phyloP scores from a whole-genome alignment of 2,888 invertebrate genomes.

The Apamea epomidion region DNA sequence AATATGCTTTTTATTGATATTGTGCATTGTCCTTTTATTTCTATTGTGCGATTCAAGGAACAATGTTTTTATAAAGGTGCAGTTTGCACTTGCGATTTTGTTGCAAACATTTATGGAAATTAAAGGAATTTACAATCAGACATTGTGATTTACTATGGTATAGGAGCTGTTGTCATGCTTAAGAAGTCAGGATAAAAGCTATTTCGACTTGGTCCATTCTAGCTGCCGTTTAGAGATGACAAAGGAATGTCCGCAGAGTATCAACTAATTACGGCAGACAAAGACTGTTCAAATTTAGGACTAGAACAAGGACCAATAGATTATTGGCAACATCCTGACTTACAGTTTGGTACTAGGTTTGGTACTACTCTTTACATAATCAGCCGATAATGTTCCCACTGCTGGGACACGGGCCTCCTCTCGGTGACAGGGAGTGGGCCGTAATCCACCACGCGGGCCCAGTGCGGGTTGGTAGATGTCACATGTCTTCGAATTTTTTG shows the following conservation, averaged over 20 bases:
- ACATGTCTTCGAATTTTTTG: no score
- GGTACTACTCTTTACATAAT: no score
- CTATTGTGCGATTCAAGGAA: background rate
- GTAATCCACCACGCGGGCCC: no score
- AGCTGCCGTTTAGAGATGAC: background rate
- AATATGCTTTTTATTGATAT: constrained; percentile 5
- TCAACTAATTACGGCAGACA: background rate
- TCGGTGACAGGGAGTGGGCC: no score
- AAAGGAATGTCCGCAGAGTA: background rate
- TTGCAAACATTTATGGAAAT: background rate
- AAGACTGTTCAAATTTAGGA: background rate
- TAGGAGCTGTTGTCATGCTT: background rate
- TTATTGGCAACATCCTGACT: background rate
- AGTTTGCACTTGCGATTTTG: background rate
- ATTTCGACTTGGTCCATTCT: background rate
- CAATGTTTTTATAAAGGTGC: background rate
- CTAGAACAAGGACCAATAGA: background rate
- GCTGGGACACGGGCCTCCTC: no score
- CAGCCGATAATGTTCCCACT: no score
- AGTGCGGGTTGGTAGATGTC: no score
- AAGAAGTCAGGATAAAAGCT: background rate
- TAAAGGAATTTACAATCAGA: background rate
- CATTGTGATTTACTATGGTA: background rate
- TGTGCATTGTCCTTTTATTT: background rate
- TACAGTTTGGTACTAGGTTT: background rate